A percentile compares a stretch with the other conserved stretches of the same genome.
These are phyloP conservation scores for Ambastaia sidthimunki DNA, from an alignment of 2,797 vertebrate genomes.

Conservation along the genomic window DNA sequence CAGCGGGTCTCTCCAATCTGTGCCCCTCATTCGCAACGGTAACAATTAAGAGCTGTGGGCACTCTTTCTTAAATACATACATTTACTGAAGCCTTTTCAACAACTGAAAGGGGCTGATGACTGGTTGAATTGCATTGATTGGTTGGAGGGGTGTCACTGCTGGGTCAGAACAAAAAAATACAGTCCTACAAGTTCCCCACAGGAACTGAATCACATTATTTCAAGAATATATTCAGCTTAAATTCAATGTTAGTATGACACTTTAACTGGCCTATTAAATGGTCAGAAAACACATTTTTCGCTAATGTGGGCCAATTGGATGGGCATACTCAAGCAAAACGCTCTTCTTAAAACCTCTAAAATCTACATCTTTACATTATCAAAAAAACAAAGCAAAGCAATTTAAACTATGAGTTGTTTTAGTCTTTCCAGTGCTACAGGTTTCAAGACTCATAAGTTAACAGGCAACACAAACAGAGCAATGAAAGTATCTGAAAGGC, in stretches of 20 bases:
- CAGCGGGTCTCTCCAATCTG: constrained; percentile 64
- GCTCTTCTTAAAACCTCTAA: not conserved
- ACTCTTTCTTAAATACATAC: constrained; percentile 38
- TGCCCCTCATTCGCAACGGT: constrained; percentile 52
- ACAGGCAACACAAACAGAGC: constrained; percentile 26
- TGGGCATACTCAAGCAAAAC: not conserved
- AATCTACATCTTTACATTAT: not conserved
- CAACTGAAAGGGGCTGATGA: constrained; percentile 20
- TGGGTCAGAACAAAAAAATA: constrained; percentile 39
- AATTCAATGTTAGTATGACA: constrained; percentile 32
- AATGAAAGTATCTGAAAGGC: constrained; percentile 1
- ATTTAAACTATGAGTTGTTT: not conserved
- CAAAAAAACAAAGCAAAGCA: not conserved
- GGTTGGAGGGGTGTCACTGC: constrained; percentile 24
- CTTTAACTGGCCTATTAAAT: constrained; percentile 32
- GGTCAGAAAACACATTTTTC: constrained; percentile 1
- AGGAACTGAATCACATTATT: constrained; percentile 13
- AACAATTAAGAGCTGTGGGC: constrained; percentile 29
- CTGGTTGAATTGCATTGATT: constrained; percentile 45
- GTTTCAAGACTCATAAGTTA: constrained; percentile 27
- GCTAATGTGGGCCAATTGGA: constrained; percentile 22
- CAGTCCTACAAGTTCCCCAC: constrained; percentile 5
- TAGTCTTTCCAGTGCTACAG: not conserved
- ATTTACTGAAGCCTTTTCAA: constrained; percentile 43
- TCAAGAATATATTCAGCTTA: constrained; percentile 20